These are phyloP conservation scores for Epinotia brunnichana DNA, from an alignment of 2,888 invertebrate genomes.

Conservation along the genomic window DNA sequence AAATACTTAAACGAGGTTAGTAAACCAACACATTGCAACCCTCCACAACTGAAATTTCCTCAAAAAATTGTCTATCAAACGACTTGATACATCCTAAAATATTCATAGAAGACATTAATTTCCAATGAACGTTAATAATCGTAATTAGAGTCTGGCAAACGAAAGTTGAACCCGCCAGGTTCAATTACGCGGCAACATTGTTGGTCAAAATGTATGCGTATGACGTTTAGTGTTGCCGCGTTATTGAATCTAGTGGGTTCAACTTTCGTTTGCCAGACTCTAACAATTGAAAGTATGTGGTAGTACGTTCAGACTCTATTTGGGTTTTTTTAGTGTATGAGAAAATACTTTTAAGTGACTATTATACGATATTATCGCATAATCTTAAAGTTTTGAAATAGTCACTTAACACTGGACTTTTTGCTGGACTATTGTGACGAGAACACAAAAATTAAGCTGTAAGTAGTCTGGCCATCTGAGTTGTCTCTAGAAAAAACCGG, in stretches of 20 bases:
- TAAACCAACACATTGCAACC: neutral
- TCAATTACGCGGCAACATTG: too few species aligned
- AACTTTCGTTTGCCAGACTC: too few species aligned
- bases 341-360: neutral
- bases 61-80: conserved; percentile 29
- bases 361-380: neutral
- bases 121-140: conserved; percentile 38
- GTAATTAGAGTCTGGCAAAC: too few species aligned
- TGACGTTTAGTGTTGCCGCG: too few species aligned
- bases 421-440: neutral
- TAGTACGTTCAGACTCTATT: neutral
- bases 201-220: too few species aligned
- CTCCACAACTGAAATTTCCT: conserved; percentile 28
- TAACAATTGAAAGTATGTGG: neutral
- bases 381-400: neutral
- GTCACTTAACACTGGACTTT: neutral
- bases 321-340: neutral
- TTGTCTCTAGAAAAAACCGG: neutral
- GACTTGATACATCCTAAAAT: conserved; percentile 25
- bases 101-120: conserved; percentile 27
- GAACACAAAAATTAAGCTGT: neutral
- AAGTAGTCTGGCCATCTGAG: neutral
- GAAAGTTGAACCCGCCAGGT: too few species aligned
- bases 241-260: too few species aligned
- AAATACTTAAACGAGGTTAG: neutral